Percentiles rank a stretch among this genome's conserved stretches.
These are phyloP conservation scores for Acanthurus leucopareius DNA, from an alignment of 2,797 vertebrate genomes.

Conservation along the genomic window DNA sequence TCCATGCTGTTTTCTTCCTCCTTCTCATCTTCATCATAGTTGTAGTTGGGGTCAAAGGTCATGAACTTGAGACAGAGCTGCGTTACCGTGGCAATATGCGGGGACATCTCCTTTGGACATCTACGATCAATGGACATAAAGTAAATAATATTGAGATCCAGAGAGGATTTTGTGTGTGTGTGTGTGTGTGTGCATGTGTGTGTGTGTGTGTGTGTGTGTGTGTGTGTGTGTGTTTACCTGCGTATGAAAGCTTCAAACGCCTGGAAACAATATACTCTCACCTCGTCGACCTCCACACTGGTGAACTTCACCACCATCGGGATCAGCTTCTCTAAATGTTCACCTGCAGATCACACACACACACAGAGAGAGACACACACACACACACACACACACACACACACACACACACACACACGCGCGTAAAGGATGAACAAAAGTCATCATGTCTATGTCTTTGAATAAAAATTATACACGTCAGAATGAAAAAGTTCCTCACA, in stretches of 20 bases:
- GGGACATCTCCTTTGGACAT: conserved; percentile 85
- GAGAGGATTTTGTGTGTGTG: not conserved
- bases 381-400: conserved; percentile 2
- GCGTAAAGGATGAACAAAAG: too few species aligned
- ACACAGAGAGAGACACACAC: conserved; percentile 13
- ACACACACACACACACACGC: not conserved
- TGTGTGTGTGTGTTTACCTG: conserved; percentile 81
- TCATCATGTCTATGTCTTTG: too few species aligned
- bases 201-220: conserved; percentile 9
- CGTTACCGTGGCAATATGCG: conserved; percentile 89
- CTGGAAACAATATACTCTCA: conserved; percentile 95
- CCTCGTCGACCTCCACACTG: conserved; percentile 92
- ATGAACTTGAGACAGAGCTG: conserved; percentile 93
- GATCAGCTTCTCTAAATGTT: conserved; percentile 93
- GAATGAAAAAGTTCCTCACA: too few species aligned
- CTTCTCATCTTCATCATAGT: conserved; percentile 90
- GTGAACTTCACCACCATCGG: conserved; percentile 93
- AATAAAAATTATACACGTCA: too few species aligned
- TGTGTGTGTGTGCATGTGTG: not conserved
- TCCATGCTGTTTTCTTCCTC: conserved; percentile 91
- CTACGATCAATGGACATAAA: conserved; percentile 35
- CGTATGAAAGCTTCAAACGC: conserved; percentile 95
- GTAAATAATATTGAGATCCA: not conserved
- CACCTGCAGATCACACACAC: conserved; percentile 81
- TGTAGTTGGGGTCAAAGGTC: conserved; percentile 96